These are phyloP conservation scores for Gordius sp. DNA, from an alignment of 2,888 invertebrate species.

Conservation along the genomic window DNA sequence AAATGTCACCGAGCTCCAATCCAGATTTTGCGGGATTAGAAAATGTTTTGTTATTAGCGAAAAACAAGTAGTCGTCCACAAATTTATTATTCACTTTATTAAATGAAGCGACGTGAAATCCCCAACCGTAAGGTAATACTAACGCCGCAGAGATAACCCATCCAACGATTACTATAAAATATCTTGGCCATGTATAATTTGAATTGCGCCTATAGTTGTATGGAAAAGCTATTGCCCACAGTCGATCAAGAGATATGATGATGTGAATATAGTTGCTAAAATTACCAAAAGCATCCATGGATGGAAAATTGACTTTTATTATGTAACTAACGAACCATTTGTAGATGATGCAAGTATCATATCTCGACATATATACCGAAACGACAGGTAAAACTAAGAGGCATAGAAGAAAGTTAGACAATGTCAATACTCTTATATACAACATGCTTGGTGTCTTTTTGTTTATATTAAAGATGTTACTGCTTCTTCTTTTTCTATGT, in stretches of 20 bases:
- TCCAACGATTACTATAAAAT: background rate
- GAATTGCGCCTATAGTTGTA: background rate
- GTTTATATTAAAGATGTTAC: too few relatives aligned
- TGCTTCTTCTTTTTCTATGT: background rate
- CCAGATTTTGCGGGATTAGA: too few relatives aligned
- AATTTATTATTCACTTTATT: too few relatives aligned
- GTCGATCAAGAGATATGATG: background rate
- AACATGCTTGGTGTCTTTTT: background rate
- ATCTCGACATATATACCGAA: background rate
- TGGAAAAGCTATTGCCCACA: background rate
- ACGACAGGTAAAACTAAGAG: background rate
- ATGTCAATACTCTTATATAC: background rate
- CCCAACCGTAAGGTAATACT: background rate
- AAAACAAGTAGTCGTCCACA: too few relatives aligned
- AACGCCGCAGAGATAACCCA: background rate
- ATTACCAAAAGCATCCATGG: slow-evolving; percentile 2
- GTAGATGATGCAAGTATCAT: background rate
- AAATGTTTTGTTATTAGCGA: too few relatives aligned
- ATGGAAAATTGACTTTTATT: background rate
- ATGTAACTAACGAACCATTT: background rate
- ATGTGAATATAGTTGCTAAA: background rate
- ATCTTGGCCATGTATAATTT: background rate
- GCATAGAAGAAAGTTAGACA: background rate
- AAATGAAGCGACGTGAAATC: background rate
- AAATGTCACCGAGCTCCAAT: too few relatives aligned